Evolutionary conservation across 1,140 invertebrate species (phyloP).

Genomic region (Batillaria attramentaria): DNA sequence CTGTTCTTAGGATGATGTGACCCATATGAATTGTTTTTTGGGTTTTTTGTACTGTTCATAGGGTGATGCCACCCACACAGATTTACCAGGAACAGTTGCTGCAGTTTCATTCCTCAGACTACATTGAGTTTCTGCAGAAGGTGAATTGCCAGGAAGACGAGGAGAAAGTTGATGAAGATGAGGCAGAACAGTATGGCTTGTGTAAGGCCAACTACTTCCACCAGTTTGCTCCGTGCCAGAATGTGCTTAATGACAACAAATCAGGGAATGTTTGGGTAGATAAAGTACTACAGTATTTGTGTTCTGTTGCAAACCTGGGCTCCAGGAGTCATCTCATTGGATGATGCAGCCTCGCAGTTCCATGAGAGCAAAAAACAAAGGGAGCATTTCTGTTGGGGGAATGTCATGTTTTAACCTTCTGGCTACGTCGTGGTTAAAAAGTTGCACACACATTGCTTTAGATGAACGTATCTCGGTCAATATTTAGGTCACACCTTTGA

Average conservation of each 20-base stretch:
- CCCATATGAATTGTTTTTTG: neutral
- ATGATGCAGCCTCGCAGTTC: neutral
- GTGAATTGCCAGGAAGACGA: conserved; percentile 51
- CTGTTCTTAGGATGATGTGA: neutral
- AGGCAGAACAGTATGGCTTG: conserved; percentile 60
- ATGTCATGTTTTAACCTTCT: no score
- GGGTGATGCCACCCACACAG: conserved; percentile 48
- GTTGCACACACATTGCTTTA: no score
- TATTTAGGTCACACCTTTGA: no score
- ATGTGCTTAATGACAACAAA: neutral
- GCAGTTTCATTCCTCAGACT: conserved; percentile 59
- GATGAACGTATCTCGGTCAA: no score
- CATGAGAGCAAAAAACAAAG: no score
- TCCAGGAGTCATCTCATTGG: neutral
- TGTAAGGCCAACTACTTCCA: conserved; percentile 49
- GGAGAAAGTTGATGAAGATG: conserved; percentile 53
- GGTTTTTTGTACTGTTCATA: conserved; percentile 37
- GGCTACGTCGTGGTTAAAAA: no score
- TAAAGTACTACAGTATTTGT: neutral
- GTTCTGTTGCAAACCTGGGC: neutral
- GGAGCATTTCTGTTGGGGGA: no score
- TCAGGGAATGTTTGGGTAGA: neutral
- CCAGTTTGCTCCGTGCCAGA: neutral
- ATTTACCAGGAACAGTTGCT: conserved; percentile 51
- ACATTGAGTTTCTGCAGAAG: conserved; percentile 53